A percentile compares a stretch with the other conserved stretches of the same genome.
Conservation (phyloP, 2,888 invertebrate genomes). For the Papilio demoleus region DNA sequence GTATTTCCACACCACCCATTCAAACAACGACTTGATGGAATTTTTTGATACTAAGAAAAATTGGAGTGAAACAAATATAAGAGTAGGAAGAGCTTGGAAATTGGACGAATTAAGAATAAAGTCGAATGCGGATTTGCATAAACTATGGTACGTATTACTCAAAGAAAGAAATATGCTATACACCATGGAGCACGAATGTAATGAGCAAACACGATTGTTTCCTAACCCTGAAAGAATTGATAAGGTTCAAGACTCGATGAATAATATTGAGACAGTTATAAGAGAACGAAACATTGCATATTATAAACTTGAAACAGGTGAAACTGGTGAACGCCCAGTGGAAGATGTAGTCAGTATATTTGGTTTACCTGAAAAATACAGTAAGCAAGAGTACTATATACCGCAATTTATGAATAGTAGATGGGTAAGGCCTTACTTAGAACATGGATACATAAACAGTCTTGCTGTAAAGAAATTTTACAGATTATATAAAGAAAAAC, state of each 20-base stretch:
- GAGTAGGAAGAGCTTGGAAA: slow-evolving; percentile 94
- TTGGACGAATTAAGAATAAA: slow-evolving; percentile 96
- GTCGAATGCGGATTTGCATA: slow-evolving; percentile 97
- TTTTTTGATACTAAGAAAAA: slow-evolving; percentile 95
- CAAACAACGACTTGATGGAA: slow-evolving; percentile 87
- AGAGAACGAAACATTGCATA: slow-evolving; percentile 96
- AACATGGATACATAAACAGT: slow-evolving; percentile 80
- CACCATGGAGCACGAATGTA: slow-evolving; percentile 96
- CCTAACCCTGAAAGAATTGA: slow-evolving; percentile 97
- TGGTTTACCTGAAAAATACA: slow-evolving; percentile 84
- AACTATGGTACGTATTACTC: slow-evolving; percentile 95
- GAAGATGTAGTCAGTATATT: slow-evolving; percentile 83
- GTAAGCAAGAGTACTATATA: slow-evolving; percentile 84
- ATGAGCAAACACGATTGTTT: slow-evolving; percentile 86
- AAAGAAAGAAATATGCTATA: slow-evolving; percentile 99
- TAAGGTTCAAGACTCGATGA: slow-evolving; percentile 97
- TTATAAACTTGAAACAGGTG: slow-evolving; percentile 94
- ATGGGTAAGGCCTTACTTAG: slow-evolving; percentile 84
- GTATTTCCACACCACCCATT: slow-evolving; percentile 67
- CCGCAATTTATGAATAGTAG: slow-evolving; percentile 87
- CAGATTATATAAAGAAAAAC: slow-evolving; percentile 86
- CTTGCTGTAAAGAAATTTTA: slow-evolving; percentile 84
- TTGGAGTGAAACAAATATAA: slow-evolving; percentile 90
- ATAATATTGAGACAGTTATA: slow-evolving; percentile 94
- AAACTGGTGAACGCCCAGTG: slow-evolving; percentile 90